A percentile compares a stretch with the other conserved stretches of the same genome.
phyloP scores from a whole-genome alignment of 2,113 vertebrate species.

The Otis tarda region DNA sequence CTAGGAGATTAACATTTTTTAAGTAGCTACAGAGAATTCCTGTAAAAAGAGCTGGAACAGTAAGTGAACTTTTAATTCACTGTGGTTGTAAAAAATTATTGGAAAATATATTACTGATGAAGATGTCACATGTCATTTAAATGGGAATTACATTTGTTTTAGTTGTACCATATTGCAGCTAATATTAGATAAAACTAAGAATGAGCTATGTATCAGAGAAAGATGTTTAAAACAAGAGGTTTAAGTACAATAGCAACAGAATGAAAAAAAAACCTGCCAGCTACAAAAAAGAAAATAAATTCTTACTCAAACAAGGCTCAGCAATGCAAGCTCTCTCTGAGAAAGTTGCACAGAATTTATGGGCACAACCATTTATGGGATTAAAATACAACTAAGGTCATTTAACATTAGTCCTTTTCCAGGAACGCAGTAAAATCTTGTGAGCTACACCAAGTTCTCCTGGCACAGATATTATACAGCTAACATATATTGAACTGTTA shows the following conservation, averaged over 20 bases:
- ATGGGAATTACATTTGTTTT: background rate
- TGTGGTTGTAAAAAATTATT: background rate
- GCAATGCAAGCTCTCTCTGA: background rate
- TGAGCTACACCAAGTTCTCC: background rate
- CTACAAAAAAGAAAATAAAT: background rate
- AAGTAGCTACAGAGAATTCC: background rate
- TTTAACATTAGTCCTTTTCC: background rate
- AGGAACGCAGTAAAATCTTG: background rate
- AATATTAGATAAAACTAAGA: background rate
- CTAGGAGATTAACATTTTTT: background rate
- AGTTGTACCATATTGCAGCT: background rate
- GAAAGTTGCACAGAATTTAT: background rate
- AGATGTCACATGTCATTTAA: background rate
- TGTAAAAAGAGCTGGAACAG: background rate
- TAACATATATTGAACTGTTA: background rate
- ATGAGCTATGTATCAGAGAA: background rate
- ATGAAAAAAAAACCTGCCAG: background rate
- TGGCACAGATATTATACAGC: background rate
- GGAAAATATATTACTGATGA: background rate
- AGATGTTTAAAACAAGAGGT: background rate
- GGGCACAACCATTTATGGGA: constrained; percentile 33
- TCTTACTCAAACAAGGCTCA: background rate
- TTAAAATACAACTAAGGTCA: constrained; percentile 33
- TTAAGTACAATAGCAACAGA: background rate
- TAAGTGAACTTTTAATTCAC: background rate